Percentiles rank a stretch among this genome's conserved stretches.
phyloP scores from a whole-genome alignment of 2,797 vertebrate species.

The Pseudotriccus pelzelni region DNA sequence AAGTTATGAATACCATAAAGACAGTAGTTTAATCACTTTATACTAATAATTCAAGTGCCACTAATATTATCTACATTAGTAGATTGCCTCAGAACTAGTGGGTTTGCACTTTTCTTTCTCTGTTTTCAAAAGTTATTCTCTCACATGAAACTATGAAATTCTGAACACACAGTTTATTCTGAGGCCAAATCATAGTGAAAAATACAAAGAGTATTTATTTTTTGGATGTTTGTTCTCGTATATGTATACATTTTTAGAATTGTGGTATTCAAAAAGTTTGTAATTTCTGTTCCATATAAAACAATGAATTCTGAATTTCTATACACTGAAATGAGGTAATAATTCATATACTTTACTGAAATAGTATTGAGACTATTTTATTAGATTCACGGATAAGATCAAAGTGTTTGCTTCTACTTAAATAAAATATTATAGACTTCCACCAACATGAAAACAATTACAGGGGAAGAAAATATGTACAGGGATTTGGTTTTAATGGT shows the following conservation, averaged over 20 bases:
- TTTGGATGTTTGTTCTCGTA: neutral
- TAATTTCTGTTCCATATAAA: neutral
- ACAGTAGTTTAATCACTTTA: neutral
- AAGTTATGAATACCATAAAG: neutral
- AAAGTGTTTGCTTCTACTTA: neutral
- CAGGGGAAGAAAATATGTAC: neutral
- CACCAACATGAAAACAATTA: neutral
- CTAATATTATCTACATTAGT: neutral
- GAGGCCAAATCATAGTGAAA: neutral
- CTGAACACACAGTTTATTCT: neutral
- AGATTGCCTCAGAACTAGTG: neutral
- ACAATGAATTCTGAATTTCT: neutral
- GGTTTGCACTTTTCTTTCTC: neutral
- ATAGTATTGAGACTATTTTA: neutral
- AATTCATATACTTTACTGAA: neutral
- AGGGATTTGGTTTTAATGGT: neutral
- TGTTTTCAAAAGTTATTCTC: neutral
- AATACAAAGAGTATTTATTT: neutral
- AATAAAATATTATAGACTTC: neutral
- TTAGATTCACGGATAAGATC: neutral
- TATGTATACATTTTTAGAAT: neutral
- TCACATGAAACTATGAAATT: neutral
- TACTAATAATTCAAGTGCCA: neutral
- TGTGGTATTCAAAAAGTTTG: neutral
- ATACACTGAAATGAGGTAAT: neutral